phyloP scores from a whole-genome alignment of 2,113 vertebrate species.

The Suricata suricatta region DNA sequence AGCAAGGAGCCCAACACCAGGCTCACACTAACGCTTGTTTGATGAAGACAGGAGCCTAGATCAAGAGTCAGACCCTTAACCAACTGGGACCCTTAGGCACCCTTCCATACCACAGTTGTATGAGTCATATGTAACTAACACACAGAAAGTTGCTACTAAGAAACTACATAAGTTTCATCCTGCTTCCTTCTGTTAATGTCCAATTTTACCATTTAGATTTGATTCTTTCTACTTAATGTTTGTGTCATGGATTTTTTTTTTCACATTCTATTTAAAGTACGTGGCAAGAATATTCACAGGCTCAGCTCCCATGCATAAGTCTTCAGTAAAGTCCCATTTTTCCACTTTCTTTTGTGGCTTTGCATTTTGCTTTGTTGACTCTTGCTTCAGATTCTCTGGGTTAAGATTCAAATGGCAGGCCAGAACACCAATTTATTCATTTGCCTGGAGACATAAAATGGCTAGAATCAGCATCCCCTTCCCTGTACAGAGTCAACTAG shows the following conservation, averaged over 20 bases:
- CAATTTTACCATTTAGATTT: not conserved
- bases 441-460: not conserved
- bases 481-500: not conserved
- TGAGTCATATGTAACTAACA: not conserved
- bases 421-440: not conserved
- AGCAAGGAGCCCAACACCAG: too few species aligned
- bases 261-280: not conserved
- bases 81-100: too few species aligned
- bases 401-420: not conserved
- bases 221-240: slow-evolving; percentile 15
- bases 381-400: not conserved
- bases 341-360: not conserved
- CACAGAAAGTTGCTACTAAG: not conserved
- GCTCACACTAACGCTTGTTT: too few species aligned
- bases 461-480: not conserved
- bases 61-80: too few species aligned
- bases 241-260: not conserved
- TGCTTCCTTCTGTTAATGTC: not conserved
- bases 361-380: slow-evolving; percentile 6
- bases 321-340: not conserved
- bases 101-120: not conserved
- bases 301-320: not conserved
- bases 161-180: not conserved
- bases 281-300: not conserved
- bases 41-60: too few species aligned